Conservation (phyloP, 2,113 vertebrate species). For the Ameiurus melas region DNA sequence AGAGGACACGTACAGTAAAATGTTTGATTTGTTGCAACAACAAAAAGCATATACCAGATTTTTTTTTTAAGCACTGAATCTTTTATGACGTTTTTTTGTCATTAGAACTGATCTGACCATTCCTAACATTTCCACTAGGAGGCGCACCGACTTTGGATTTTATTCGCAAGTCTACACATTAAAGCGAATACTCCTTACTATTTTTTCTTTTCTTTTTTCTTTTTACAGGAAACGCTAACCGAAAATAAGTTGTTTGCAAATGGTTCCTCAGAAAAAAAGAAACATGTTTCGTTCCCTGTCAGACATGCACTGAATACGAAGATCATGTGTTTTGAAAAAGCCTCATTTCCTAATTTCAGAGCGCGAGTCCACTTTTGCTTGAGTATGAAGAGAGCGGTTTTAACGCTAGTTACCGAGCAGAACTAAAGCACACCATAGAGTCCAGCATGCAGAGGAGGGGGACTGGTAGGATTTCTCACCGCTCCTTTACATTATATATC, state of each 20-base stretch:
- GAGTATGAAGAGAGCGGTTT: not conserved
- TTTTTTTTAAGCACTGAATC: no score
- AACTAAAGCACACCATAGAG: not conserved
- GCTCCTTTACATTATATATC: not conserved
- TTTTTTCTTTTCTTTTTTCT: no score
- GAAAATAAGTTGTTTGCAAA: not conserved
- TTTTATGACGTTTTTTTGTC: not conserved
- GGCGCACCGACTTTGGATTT: not conserved
- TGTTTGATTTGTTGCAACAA: not conserved
- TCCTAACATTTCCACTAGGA: constrained; percentile 7
- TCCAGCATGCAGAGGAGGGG: constrained; percentile 26
- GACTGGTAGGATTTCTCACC: constrained; percentile 24
- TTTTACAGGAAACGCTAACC: not conserved
- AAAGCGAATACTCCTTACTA: not conserved
- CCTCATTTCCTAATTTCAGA: constrained; percentile 50
- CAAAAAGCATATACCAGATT: not conserved
- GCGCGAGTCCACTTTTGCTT: not conserved
- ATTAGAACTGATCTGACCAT: not conserved
- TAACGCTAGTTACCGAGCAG: not conserved
- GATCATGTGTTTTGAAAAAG: constrained; percentile 39
- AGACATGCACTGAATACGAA: not conserved
- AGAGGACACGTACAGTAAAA: not conserved
- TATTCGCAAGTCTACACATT: not conserved
- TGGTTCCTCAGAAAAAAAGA: not conserved
- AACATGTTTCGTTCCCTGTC: not conserved